Evolutionary conservation across 1,140 invertebrate species (phyloP).

Genomic region (Orchestia grillus): DNA sequence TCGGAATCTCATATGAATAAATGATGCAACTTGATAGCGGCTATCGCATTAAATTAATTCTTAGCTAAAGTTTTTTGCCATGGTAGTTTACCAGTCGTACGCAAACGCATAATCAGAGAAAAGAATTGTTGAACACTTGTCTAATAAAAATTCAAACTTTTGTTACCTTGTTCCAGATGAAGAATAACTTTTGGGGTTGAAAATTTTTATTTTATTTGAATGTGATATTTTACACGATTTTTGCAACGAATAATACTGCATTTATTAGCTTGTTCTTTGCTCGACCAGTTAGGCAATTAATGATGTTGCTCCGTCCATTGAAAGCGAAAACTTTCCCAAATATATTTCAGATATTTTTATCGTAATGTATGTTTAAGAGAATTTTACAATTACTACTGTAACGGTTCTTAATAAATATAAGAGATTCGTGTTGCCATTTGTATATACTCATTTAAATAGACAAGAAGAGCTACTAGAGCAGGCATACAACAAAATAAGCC

Average conservation of each 20-base stretch:
- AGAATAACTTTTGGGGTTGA: neutral
- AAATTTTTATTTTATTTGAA: neutral
- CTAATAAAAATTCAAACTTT: neutral
- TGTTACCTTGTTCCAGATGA: neutral
- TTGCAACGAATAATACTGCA: neutral
- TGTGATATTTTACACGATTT: neutral
- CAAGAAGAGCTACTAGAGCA: too few species aligned
- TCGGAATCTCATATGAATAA: neutral
- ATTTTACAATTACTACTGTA: neutral
- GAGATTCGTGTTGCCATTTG: too few species aligned
- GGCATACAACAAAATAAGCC: too few species aligned
- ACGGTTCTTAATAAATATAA: neutral
- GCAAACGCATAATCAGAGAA: neutral
- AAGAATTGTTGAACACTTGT: neutral
- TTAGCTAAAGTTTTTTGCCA: neutral
- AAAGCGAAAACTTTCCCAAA: neutral
- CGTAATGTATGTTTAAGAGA: neutral
- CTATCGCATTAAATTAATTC: neutral
- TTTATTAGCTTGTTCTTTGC: neutral
- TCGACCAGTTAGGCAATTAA: neutral
- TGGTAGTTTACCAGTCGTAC: neutral
- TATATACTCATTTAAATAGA: too few species aligned
- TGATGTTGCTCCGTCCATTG: neutral
- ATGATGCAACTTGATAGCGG: neutral
- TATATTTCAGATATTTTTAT: neutral